Evolutionary conservation across 2,797 vertebrate genomes (phyloP), one percentile per base, ranked within the genome.

Genomic region (Botia kubotai): DNA sequence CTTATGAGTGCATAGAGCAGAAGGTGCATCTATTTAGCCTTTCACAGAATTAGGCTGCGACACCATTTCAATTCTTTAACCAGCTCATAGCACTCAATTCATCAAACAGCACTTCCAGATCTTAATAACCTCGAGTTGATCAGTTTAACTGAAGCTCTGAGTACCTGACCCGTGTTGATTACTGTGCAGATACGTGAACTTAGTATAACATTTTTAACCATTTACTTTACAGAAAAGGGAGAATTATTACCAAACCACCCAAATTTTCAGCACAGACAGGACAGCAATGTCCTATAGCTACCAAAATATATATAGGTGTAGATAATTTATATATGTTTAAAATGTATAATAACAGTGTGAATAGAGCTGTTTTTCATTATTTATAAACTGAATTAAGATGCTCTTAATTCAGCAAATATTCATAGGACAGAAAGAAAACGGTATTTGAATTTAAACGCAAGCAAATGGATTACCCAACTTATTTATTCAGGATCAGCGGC

Each of bases 1-100:
- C 52, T 80, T 80, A 48, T 74, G 77, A 79, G 65, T 46, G 53
- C n/a, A 77, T 58, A 12, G 68, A 72, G 79, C 39, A 69, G 63
- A 77, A 69, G 65, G 75, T 69, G 66, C 57, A 77, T 57, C 75
- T 29, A 19, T 80, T 48, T 66, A 39, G 12, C 19, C 52, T 65
- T 63, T 55, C 52, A 55, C 52, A 70, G 43, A 69, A 62, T 23
- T 60, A 36, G 21, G 6, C 17, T 53, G 16, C 14, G 52, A 23
- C 11, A 60, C 17, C 11, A n/a, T 79, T 12, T 50, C 43, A 62
- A 50, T 62, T 36, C 21, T 60, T 60, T 60, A 23, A 60, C 21
- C 21, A 60, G 2, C 21, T n/a, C 17, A n/a, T 17, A 14, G 60
- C 26, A 26, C 43, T 46, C 26, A 63, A 63, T 6, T 29, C 33